Base-by-base conservation (phyloP, 2,888 invertebrate species). In the Ichneumoninae sp. region DNA sequence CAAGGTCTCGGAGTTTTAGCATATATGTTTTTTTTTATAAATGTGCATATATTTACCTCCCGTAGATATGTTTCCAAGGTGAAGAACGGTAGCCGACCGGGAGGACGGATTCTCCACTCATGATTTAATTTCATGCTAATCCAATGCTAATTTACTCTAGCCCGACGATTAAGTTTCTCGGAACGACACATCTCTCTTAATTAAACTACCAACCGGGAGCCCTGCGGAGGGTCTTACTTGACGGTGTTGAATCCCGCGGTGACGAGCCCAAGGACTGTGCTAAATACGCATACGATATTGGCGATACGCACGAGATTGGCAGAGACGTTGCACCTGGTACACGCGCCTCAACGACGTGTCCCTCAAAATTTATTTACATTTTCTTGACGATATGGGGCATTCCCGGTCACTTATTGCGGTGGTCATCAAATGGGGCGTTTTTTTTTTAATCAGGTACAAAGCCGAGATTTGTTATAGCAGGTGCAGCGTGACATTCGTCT, bases 121-220 rank as follows among this genome's bases (percentile, higher is more conserved):
- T 72, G 60, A 72, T 80, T 86, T 82, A 82, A 84, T 84, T 84
- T 82, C 76, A 86, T 84, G 86, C 68, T 83, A 83, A 86, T 79
- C 77, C 80, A 71, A 84, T 84, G 84, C 86, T 86, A 82, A 86
- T 86, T 84, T 82, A 66, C 81, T 86, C 76, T 57, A 77, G 74
- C 68, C 65, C 72, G 26, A 47, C 72, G 78, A 84, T 86, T 82
- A 86, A 70, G 72, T 70, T 68, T 47, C 75, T 76, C 33, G 40
- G 68, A 71, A 80, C 79, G 79, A 86, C 86, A 71, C 65, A 77
- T 86, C 80, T 26, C 69, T 79, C 84, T 86, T 74, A 80, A 84
- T 82, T 86, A 82, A 84, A 84, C 65, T 72, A 83, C 81, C 54
- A 13, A 47, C 52, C 22, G 66, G 40, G 66, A 71, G 47, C 77